Evolutionary conservation across 1,140 invertebrate genomes (phyloP).

Genomic region (Drosophila pseudoobscura): DNA sequence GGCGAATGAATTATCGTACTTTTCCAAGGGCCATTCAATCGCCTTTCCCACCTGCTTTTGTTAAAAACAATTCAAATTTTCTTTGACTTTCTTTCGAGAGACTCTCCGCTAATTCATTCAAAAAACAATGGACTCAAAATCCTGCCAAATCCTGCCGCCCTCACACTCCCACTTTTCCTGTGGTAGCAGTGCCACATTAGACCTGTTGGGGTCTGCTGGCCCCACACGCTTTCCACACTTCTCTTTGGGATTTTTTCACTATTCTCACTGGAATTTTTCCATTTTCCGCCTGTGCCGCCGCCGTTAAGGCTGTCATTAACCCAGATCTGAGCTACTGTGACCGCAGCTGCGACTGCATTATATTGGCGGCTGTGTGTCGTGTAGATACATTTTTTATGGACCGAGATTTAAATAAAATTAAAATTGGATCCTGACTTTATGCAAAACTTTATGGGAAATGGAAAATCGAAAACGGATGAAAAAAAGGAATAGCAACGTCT

Average conservation of each 20-base stretch:
- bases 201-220: conserved; percentile 16
- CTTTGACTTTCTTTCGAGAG: too few relatives aligned
- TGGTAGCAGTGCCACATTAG: conserved; percentile 1
- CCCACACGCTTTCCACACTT: background rate
- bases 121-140: too few relatives aligned
- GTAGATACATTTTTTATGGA: conserved; percentile 52
- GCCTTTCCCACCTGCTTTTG: too few relatives aligned
- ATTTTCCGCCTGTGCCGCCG: conserved; percentile 65
- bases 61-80: background rate
- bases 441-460: conserved; percentile 67
- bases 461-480: conserved; percentile 16
- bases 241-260: conserved; percentile 7
- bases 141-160: background rate
- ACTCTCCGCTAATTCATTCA: conserved; percentile 23
- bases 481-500: background rate
- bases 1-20: too few relatives aligned
- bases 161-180: background rate
- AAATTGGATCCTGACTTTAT: conserved; percentile 61
- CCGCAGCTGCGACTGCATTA: conserved; percentile 18
- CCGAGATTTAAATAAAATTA: conserved; percentile 69
- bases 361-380: conserved; percentile 24
- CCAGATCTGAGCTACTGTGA: conserved; percentile 68
- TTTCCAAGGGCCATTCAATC: too few relatives aligned
- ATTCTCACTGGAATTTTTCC: conserved; percentile 28
- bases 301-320: conserved; percentile 80